Base-by-base conservation (phyloP, 2,797 vertebrate genomes). In the Periophthalmus magnuspinnatus region DNA sequence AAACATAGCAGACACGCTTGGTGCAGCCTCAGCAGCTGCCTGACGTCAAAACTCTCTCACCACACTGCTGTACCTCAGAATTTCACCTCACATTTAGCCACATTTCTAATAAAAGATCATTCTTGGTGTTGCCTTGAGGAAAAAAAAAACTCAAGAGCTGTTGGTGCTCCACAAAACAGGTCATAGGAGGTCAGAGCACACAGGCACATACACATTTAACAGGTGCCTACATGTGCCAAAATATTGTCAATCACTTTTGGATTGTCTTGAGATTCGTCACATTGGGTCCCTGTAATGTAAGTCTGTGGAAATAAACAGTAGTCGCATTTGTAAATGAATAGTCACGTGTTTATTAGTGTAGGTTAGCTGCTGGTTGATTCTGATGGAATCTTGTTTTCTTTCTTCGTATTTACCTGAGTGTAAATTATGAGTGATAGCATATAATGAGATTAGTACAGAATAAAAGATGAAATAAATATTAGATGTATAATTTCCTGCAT, bases 1-100 rank as follows among this genome's bases (percentile, higher is more conserved):
- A 76, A 57, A 61, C 47, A n/a, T 11, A 22, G 1, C 21, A 41
- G n/a, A n/a, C 59, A 22, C 17, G 32, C 48, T 81, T 28, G 0
- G 60, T 11, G 47, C 17, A 48, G 6, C 3, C 48, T 19, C 50
- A 56, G 48, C 16, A 59, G 50, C 54, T 55, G 48, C 56, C 38
- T 11, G 54, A 38, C 76, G 55, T 71, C 36, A 54, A 61, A 45
- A 70, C 21, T 67, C n/a, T 74, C 55, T 47, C 64, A 68, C 24
- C 56, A 67, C 32, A 50, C 13, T 22, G 24, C 55, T 5, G 10
- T 33, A 48, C 56, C 47, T 28, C 55, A 67, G 57, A 68, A 75
- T 77, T 54, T 16, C 52, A 34, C 83, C 71, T 73, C 54, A 69
- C 55, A 56, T 78, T 76, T 68, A 71, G 24, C 70, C 69, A 67